Evolutionary conservation across 2,113 vertebrate species (phyloP).

Genomic region (Oncorhynchus tshawytscha): DNA sequence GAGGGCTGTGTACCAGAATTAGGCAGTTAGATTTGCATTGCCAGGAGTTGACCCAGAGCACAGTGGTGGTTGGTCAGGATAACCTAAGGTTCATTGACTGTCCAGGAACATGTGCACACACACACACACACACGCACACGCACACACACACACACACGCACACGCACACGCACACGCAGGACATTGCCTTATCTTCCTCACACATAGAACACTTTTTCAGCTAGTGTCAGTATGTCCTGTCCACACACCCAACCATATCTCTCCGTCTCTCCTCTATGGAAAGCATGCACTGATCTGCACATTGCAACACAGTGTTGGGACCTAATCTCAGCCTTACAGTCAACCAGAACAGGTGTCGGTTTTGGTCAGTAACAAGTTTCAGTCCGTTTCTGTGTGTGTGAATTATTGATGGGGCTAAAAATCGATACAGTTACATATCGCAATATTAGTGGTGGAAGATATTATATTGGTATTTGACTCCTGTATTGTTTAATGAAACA

Average conservation of each 20-base stretch:
- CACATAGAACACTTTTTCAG: too few relatives aligned
- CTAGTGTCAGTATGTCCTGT: too few relatives aligned
- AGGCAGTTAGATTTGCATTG: not conserved
- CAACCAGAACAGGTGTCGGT: not conserved
- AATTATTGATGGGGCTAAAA: not conserved
- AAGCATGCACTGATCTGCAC: too few relatives aligned
- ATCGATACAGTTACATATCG: too few relatives aligned
- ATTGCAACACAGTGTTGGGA: too few relatives aligned
- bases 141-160: not conserved
- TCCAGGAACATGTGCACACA: slow-evolving; percentile 7
- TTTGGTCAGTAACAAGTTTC: not conserved
- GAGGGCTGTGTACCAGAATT: not conserved
- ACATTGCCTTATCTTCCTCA: too few relatives aligned
- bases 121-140: not conserved
- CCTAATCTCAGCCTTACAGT: too few relatives aligned
- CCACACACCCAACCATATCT: too few relatives aligned
- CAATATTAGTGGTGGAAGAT: too few relatives aligned
- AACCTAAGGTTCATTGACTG: not conserved
- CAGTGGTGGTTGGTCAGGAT: not conserved
- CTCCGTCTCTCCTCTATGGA: too few relatives aligned
- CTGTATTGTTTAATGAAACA: too few relatives aligned
- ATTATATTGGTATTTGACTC: too few relatives aligned
- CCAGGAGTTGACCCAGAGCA: not conserved
- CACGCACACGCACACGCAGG: not conserved
- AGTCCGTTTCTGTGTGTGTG: not conserved